These are phyloP conservation scores for Sorex fumeus DNA, from an alignment of 2,113 vertebrate species.

Conservation along the genomic window DNA sequence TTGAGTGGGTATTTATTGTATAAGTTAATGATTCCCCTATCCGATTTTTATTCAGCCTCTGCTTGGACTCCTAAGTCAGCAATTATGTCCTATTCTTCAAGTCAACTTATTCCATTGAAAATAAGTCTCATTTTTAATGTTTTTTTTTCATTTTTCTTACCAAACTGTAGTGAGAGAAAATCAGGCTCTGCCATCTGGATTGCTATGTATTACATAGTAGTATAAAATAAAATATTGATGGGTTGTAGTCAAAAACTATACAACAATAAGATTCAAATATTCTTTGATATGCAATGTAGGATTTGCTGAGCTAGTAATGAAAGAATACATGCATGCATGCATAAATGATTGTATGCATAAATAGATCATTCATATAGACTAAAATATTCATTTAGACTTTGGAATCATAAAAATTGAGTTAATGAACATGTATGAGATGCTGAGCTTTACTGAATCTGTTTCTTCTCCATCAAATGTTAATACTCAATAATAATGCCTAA, in stretches of 20 bases:
- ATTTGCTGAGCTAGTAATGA: slow-evolving; percentile 14
- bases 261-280: not conserved
- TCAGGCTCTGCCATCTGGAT: not conserved
- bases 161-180: not conserved
- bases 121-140: not conserved
- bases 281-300: not conserved
- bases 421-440: not conserved
- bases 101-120: not conserved
- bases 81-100: not conserved
- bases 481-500: not conserved
- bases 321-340: not conserved
- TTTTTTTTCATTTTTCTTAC: not conserved
- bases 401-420: slow-evolving; percentile 38
- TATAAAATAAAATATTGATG: not conserved
- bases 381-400: slow-evolving; percentile 16
- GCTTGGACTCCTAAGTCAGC: not conserved
- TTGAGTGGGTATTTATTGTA: not conserved
- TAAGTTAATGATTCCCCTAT: not conserved
- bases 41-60: not conserved
- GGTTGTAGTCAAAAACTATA: not conserved
- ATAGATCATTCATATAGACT: not conserved
- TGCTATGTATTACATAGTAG: not conserved
- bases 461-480: not conserved
- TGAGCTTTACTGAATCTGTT: slow-evolving; percentile 3
- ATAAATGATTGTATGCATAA: not conserved